A percentile compares a stretch with the other conserved stretches of the same genome.
These are phyloP conservation scores for Drepana arcuata DNA, from an alignment of 1,140 invertebrate genomes.

Conservation along the genomic window DNA sequence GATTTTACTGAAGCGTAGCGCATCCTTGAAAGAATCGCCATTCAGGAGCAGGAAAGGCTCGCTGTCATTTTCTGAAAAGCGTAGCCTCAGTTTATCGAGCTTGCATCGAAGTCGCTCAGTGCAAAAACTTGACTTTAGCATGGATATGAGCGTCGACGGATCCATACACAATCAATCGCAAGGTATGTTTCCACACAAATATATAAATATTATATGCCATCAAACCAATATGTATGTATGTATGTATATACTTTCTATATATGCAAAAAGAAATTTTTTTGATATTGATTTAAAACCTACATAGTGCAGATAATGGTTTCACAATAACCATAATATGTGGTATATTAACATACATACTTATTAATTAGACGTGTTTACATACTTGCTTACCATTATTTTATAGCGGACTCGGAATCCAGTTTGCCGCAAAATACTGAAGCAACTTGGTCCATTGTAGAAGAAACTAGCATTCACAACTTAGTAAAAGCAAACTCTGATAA, in stretches of 20 bases:
- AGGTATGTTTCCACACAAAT: conserved; percentile 36
- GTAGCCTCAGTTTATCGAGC: conserved; percentile 55
- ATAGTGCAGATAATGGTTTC: too few relatives aligned
- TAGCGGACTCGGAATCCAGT: conserved; percentile 33
- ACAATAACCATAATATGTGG: too few relatives aligned
- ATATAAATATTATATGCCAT: too few relatives aligned
- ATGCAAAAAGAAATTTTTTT: too few relatives aligned
- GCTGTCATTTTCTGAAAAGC: conserved; percentile 33
- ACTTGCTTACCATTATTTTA: too few relatives aligned
- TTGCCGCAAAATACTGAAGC: conserved; percentile 17
- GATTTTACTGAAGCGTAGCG: conserved; percentile 36
- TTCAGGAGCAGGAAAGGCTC: conserved; percentile 29
- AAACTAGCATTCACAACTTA: conserved; percentile 34
- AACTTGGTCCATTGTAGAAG: conserved; percentile 42
- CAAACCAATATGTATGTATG: too few relatives aligned
- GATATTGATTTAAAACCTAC: too few relatives aligned
- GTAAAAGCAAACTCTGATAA: conserved; percentile 26
- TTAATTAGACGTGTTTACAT: too few relatives aligned
- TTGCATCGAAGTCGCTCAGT: conserved; percentile 52
- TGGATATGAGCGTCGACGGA: conserved; percentile 65
- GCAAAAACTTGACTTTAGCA: conserved; percentile 62
- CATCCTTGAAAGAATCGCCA: conserved; percentile 49
- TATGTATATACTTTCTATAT: too few relatives aligned
- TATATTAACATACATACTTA: too few relatives aligned
- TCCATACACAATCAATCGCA: conserved; percentile 46